These are phyloP conservation scores for Acanthurus lineatus DNA, from an alignment of 2,797 vertebrate genomes.

Conservation along the genomic window DNA sequence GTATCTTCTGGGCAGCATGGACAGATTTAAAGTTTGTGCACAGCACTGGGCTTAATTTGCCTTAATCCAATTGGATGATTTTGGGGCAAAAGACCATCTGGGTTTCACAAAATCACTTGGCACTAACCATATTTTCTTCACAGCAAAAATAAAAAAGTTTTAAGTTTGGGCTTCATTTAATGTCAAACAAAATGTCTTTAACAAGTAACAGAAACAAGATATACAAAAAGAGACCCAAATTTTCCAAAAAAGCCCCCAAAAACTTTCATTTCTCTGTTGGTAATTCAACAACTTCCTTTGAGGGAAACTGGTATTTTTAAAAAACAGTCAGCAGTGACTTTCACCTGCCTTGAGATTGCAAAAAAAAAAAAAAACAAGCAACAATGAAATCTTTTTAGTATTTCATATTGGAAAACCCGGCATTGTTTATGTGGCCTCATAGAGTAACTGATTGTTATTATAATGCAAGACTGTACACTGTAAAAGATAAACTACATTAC, in stretches of 20 bases:
- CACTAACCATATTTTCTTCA: neutral
- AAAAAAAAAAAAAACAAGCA: constrained; percentile 14
- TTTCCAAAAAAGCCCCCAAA: constrained; percentile 23
- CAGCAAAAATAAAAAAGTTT: constrained; percentile 5
- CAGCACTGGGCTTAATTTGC: neutral
- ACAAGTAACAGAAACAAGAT: neutral
- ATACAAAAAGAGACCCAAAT: neutral
- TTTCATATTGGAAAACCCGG: neutral
- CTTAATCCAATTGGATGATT: neutral
- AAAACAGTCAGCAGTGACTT: neutral
- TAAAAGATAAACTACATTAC: neutral
- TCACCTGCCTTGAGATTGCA: constrained; percentile 2
- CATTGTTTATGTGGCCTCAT: neutral
- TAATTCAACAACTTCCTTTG: constrained; percentile 13
- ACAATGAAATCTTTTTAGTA: constrained; percentile 16
- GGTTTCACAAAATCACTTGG: constrained; percentile 13
- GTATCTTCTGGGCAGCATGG: constrained; percentile 37
- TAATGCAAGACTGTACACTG: neutral
- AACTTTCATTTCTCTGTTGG: constrained; percentile 2
- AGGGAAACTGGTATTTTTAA: neutral
- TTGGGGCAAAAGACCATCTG: neutral
- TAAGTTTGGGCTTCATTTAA: constrained; percentile 16
- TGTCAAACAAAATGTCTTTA: constrained; percentile 7
- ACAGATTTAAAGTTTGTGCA: neutral
- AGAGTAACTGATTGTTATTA: neutral